Conservation (phyloP, 2,888 invertebrate genomes). For the Cryptocheilus praepositus region DNA sequence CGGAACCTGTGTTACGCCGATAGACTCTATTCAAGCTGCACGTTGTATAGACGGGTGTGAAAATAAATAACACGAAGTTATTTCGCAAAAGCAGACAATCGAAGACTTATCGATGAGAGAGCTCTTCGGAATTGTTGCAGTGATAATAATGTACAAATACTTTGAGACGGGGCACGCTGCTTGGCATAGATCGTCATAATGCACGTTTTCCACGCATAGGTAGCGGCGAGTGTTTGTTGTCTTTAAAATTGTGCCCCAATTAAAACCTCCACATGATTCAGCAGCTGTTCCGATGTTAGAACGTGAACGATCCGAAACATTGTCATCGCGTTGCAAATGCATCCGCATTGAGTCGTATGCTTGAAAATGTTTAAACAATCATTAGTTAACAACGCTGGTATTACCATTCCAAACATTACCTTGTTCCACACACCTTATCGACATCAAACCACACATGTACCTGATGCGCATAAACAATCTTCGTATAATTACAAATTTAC, state of each 20-base stretch:
- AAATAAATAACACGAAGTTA: not conserved
- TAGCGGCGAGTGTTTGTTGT: slow-evolving; percentile 18
- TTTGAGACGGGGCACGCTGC: slow-evolving; percentile 50
- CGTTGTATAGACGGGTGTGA: too few species aligned
- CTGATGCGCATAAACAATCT: too few species aligned
- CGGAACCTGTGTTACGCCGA: too few species aligned
- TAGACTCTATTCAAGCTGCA: too few species aligned
- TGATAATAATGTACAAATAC: slow-evolving; percentile 35
- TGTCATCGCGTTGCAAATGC: too few species aligned
- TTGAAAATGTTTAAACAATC: slow-evolving; percentile 49
- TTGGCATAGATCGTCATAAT: slow-evolving; percentile 43
- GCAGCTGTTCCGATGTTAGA: too few species aligned
- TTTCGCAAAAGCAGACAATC: slow-evolving; percentile 3
- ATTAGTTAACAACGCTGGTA: slow-evolving; percentile 53
- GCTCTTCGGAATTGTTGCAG: slow-evolving; percentile 25
- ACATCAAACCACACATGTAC: too few species aligned
- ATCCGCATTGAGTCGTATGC: too few species aligned
- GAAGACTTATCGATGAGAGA: slow-evolving; percentile 34
- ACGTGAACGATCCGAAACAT: too few species aligned
- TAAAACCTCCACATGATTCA: too few species aligned
- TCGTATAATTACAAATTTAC: too few species aligned
- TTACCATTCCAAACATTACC: slow-evolving; percentile 39
- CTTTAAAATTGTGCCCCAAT: not conserved
- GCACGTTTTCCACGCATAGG: slow-evolving; percentile 36
- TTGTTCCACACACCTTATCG: slow-evolving; percentile 13